phyloP scores from a whole-genome alignment of 2,888 invertebrate genomes.

The Drosophila paracracens region DNA sequence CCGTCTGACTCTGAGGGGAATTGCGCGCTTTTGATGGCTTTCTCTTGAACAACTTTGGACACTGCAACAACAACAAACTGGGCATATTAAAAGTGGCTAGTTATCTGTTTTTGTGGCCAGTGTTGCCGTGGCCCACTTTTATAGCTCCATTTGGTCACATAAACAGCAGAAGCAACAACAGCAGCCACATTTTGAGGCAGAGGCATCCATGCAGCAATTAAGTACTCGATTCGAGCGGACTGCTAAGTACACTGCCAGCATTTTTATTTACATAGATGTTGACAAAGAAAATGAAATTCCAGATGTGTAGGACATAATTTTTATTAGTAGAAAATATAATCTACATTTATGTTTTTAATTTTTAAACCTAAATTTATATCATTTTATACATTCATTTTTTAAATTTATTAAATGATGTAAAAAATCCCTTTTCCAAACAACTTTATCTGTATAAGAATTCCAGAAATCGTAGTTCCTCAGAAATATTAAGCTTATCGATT shows the following conservation, averaged over 20 bases:
- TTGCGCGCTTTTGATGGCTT: conserved; percentile 75
- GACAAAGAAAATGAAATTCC: neutral
- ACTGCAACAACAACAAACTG: conserved; percentile 47
- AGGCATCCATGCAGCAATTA: conserved; percentile 38
- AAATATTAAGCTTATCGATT: neutral
- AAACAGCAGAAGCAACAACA: conserved; percentile 19
- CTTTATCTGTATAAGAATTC: neutral
- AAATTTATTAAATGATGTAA: neutral
- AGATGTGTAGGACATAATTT: neutral
- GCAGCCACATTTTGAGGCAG: conserved; percentile 24
- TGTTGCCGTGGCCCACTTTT: conserved; percentile 70
- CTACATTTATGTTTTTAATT: neutral
- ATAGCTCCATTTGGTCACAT: conserved; percentile 71
- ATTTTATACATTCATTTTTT: no score
- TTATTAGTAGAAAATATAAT: neutral
- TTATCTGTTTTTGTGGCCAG: conserved; percentile 62
- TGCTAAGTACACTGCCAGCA: conserved; percentile 23
- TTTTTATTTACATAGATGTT: neutral
- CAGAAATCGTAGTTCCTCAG: neutral
- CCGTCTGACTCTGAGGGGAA: conserved; percentile 55
- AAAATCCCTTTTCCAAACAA: neutral
- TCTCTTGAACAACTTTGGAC: conserved; percentile 71
- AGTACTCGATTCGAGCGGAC: conserved; percentile 14
- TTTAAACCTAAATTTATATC: neutral
- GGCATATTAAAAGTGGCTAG: conserved; percentile 67